A percentile compares a stretch with the other conserved stretches of the same genome.
Evolutionary conservation across 1,140 invertebrate genomes (phyloP).

Genomic region (Drosophila orena): DNA sequence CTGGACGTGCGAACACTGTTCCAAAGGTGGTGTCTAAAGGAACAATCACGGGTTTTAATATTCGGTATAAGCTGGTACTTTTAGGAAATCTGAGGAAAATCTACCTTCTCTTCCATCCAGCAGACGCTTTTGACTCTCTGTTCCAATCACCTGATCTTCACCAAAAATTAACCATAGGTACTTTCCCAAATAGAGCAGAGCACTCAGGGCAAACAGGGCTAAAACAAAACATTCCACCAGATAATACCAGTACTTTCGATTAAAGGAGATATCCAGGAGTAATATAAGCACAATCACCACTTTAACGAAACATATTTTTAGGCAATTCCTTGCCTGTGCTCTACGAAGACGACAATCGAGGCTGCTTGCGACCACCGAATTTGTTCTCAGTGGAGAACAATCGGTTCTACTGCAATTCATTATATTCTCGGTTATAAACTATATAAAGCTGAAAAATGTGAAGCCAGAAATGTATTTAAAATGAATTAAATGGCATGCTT

Average conservation of each 20-base stretch:
- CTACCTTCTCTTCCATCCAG: constrained; percentile 71
- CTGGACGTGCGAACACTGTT: neutral
- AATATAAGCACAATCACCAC: neutral
- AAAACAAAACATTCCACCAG: constrained; percentile 67
- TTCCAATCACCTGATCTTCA: constrained; percentile 70
- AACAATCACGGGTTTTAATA: too few relatives aligned
- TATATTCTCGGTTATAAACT: neutral
- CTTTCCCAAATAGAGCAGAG: constrained; percentile 79
- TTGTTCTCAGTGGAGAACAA: neutral
- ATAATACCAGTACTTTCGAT: neutral
- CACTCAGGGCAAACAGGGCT: constrained; percentile 72
- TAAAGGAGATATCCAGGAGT: neutral
- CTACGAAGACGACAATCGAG: neutral
- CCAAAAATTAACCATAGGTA: constrained; percentile 71
- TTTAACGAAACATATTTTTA: neutral
- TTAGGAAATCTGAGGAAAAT: neutral
- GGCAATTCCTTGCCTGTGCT: too few relatives aligned
- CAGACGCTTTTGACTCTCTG: constrained; percentile 79
- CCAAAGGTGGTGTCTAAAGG: constrained; percentile 46
- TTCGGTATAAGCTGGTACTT: too few relatives aligned
- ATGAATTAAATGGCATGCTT: neutral
- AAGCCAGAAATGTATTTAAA: too few relatives aligned
- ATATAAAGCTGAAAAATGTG: too few relatives aligned
- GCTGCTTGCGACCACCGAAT: neutral
- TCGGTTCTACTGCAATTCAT: neutral